A percentile compares a stretch with the other conserved stretches of the same genome.
Evolutionary conservation across 2,888 invertebrate genomes (phyloP).

Genomic region (Rhyacophila evoluta): DNA sequence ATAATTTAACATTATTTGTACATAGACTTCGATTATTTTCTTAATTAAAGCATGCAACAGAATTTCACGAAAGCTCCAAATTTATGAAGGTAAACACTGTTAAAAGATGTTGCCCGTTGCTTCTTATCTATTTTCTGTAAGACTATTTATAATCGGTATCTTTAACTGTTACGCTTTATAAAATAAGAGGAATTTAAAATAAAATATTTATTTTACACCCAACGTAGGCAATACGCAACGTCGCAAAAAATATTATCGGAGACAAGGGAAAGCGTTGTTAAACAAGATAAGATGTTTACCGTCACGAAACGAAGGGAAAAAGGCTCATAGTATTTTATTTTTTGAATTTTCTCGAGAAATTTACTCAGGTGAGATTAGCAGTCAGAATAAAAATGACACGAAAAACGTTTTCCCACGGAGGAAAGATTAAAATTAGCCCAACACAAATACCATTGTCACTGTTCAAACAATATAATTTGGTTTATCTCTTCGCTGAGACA

Average conservation of each 20-base stretch:
- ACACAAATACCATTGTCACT: slow-evolving; percentile 20
- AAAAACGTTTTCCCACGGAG: background rate
- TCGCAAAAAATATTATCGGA: slow-evolving; percentile 1
- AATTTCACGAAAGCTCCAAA: too few relatives aligned
- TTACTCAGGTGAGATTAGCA: slow-evolving; percentile 19
- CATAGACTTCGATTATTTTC: too few relatives aligned
- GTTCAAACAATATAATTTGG: slow-evolving; percentile 32
- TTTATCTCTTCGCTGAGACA: background rate
- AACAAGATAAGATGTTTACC: slow-evolving; percentile 15
- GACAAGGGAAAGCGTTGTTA: background rate
- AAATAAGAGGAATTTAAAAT: background rate
- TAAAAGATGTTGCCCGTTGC: background rate
- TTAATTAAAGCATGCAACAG: too few relatives aligned
- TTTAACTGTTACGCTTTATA: background rate
- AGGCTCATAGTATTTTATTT: slow-evolving; percentile 10
- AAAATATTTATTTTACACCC: slow-evolving; percentile 1
- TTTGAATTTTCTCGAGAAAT: background rate
- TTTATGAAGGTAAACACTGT: too few relatives aligned
- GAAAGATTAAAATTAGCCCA: slow-evolving; percentile 44
- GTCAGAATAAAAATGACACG: slow-evolving; percentile 17
- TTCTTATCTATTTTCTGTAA: slow-evolving; percentile 1
- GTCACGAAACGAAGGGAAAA: background rate
- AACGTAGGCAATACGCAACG: background rate
- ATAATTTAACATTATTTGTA: too few relatives aligned
- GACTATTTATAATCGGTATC: slow-evolving; percentile 14